Base-by-base conservation (phyloP, 2,113 vertebrate species). In the Apteryx mantelli region DNA sequence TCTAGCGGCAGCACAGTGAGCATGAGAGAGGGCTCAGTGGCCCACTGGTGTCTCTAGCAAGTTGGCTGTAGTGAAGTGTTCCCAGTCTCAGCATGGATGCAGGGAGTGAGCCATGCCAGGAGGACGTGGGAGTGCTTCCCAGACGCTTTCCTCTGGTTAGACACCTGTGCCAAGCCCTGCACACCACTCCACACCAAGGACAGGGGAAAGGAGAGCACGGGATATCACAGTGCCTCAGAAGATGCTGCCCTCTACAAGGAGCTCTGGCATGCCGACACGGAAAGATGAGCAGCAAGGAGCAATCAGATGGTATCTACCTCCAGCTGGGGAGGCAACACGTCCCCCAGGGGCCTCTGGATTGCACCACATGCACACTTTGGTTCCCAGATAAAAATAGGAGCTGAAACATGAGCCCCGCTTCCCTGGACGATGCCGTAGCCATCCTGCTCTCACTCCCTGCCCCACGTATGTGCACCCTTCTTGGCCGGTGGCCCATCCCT, bases 351-450 rank as follows among this genome's bases (percentile, higher is more conserved):
- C 75, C 86, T 85, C 92, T 2, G 7, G 64, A 19, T 17, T 44
- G 82, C 74, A 30, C 79, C 4, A 2, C 0, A 0, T 55, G 63
- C 84, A 79, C n/a, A 28, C 68, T 80, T 79, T 79, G 66, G 44
- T 96, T 95, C 87, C 70, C 93, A 94, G 91, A 58, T 68, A 68
- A 89, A 97, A 95, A 93, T 38, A 96, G 89, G 70, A 88, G 36
- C 66, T 95, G 96, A 94, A 94, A 96, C 50, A 20, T 70, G 93
- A 95, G 44, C 84, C 71, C n/a, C 55, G 0, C 78, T 80, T 82
- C 40, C 69, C 79, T 0, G 0, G 56, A 28, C 3, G 0, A 61
- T 19, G 46, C 61, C 1, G 0, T 18, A 3, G 0, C 42, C 44
- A 56, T 48, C 36, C 66, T 11, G 12, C 61, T 64, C 69, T 80